Conservation (phyloP, 2,113 vertebrate genomes). For the Phoxinus phoxinus region DNA sequence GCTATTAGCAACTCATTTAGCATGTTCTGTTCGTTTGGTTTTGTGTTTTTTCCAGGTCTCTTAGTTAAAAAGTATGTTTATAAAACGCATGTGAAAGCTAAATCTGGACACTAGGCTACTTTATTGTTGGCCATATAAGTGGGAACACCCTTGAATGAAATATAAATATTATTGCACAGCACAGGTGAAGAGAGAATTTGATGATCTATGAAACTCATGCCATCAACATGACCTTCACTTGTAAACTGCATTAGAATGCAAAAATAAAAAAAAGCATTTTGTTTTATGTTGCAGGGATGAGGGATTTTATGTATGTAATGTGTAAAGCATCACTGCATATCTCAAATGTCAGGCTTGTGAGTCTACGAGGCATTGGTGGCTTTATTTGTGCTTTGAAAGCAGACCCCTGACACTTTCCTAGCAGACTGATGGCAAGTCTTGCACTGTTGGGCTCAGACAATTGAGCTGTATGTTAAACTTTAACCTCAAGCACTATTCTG, state of each 20-base stretch:
- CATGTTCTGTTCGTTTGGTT: neutral
- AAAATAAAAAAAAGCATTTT: neutral
- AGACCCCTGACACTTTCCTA: neutral
- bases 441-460: conserved; percentile 13
- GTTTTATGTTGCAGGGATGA: neutral
- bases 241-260: neutral
- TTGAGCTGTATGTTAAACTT: conserved; percentile 10
- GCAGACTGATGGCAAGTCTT: neutral
- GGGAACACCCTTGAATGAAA: neutral
- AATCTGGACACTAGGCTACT: neutral
- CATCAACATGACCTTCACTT: conserved; percentile 1
- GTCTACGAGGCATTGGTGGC: neutral
- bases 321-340: neutral
- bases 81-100: neutral
- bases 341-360: conserved; percentile 12
- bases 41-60: neutral
- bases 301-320: neutral
- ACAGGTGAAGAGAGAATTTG: neutral
- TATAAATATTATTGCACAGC: neutral
- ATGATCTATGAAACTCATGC: neutral
- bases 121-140: neutral
- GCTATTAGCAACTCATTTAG: neutral
- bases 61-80: neutral
- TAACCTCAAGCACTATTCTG: conserved; percentile 4
- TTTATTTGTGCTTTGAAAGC: neutral